Percentiles rank a stretch among this genome's conserved stretches.
phyloP scores from a whole-genome alignment of 2,113 vertebrate genomes.

The Mohoua ochrocephala region DNA sequence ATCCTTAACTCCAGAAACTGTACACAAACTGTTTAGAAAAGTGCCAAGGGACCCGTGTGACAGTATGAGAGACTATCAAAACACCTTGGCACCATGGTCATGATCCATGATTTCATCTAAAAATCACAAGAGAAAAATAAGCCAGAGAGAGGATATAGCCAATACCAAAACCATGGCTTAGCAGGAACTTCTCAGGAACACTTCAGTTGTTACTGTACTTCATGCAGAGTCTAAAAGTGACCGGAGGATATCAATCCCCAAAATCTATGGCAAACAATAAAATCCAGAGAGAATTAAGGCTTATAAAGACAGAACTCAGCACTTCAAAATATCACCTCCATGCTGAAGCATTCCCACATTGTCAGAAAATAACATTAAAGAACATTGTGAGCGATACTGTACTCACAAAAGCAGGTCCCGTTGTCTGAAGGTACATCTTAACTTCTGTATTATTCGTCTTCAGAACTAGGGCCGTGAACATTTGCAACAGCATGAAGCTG shows the following conservation, averaged over 20 bases:
- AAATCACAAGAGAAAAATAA: neutral
- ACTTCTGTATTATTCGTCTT: neutral
- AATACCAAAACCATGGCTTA: neutral
- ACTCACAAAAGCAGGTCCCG: neutral
- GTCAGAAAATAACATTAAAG: neutral
- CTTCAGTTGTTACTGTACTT: neutral
- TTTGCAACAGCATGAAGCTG: neutral
- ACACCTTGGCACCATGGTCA: neutral
- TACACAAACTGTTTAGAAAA: neutral
- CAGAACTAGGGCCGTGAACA: neutral
- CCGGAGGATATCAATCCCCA: neutral
- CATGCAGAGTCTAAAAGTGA: neutral
- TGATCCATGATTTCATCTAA: neutral
- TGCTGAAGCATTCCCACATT: neutral
- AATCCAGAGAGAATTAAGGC: neutral
- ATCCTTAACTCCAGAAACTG: neutral
- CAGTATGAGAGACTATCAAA: neutral
- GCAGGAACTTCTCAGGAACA: neutral
- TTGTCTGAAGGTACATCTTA: neutral
- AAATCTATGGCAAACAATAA: neutral
- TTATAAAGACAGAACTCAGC: neutral
- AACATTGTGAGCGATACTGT: neutral
- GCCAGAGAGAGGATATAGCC: neutral
- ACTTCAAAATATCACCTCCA: conserved; percentile 1
- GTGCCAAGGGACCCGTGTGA: neutral